Evolutionary conservation across 2,113 vertebrate species (phyloP).

Genomic region (Anser cygnoides): DNA sequence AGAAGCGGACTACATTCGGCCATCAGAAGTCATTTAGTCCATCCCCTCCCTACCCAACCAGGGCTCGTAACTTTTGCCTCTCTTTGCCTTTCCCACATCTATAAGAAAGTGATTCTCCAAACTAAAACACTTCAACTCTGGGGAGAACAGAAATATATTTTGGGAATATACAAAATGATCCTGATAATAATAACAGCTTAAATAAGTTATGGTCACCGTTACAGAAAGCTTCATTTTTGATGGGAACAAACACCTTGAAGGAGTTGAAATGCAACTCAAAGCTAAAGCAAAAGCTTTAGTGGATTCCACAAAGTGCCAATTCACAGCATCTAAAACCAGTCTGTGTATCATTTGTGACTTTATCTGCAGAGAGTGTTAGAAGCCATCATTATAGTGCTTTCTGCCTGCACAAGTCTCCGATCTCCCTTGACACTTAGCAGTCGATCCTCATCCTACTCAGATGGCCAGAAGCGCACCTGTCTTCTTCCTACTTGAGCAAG

Average conservation of each 20-base stretch:
- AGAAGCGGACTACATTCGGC: not conserved
- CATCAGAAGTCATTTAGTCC: not conserved
- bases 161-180: not conserved
- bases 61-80: not conserved
- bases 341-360: not conserved
- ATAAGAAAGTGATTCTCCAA: not conserved
- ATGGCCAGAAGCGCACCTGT: not conserved
- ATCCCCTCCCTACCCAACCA: not conserved
- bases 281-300: not conserved
- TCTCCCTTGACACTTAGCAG: not conserved
- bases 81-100: not conserved
- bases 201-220: not conserved
- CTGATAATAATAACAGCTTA: not conserved
- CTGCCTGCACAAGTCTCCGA: not conserved
- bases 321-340: not conserved
- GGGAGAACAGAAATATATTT: not conserved
- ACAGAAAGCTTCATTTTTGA: not conserved
- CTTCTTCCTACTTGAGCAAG: not conserved
- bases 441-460: not conserved
- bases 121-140: not conserved
- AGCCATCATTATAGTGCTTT: not conserved
- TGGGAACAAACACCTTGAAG: not conserved
- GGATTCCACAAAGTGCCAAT: not conserved
- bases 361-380: accelerated
- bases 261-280: not conserved